These are phyloP conservation scores for Chalcis sispes DNA, from an alignment of 2,888 invertebrate species.

Conservation along the genomic window DNA sequence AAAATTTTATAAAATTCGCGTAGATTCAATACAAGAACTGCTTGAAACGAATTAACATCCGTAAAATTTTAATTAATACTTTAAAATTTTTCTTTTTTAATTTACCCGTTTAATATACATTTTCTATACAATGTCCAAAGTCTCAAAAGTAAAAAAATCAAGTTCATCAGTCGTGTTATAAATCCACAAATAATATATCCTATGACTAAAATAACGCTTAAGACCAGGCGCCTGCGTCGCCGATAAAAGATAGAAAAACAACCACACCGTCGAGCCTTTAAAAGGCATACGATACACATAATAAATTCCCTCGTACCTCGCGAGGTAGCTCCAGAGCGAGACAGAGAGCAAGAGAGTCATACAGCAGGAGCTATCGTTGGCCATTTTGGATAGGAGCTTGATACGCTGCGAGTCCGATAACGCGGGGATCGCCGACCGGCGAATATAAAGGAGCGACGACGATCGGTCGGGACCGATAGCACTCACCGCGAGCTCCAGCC, in stretches of 20 bases:
- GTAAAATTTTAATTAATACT: no score
- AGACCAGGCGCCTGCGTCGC: not conserved
- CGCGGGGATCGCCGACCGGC: slow-evolving; percentile 8
- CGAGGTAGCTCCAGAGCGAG: not conserved
- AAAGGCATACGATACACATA: slow-evolving; percentile 16
- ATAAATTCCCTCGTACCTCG: slow-evolving; percentile 19
- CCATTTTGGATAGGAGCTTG: slow-evolving; percentile 37
- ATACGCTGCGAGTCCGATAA: slow-evolving; percentile 37
- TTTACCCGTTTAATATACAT: no score
- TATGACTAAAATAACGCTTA: slow-evolving; percentile 14
- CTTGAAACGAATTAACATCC: no score
- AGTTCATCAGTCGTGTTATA: no score
- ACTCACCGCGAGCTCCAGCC: not conserved
- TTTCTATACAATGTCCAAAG: no score
- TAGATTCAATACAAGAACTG: no score
- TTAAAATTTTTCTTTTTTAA: no score
- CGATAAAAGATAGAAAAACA: slow-evolving; percentile 42
- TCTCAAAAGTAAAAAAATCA: no score
- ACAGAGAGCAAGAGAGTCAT: not conserved
- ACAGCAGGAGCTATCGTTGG: slow-evolving; percentile 18
- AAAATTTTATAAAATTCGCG: no score
- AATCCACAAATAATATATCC: not conserved
- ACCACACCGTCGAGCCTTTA: not conserved
- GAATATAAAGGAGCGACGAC: slow-evolving; percentile 42
- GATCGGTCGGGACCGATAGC: slow-evolving; percentile 49